These are phyloP conservation scores for Myotis davidii DNA, from an alignment of 2,113 vertebrate species.

Conservation along the genomic window DNA sequence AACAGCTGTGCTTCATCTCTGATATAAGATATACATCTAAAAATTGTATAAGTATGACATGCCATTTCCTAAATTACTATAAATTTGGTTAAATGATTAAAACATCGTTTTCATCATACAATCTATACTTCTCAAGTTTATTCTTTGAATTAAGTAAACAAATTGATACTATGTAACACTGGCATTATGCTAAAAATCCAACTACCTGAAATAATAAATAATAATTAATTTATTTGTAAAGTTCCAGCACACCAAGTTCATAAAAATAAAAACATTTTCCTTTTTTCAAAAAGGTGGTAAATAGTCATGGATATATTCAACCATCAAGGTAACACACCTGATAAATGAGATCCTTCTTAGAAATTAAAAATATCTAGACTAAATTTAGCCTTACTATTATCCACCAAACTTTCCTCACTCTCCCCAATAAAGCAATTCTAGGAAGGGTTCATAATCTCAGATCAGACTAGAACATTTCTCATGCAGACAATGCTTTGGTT, in stretches of 20 bases:
- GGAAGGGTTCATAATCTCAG: not conserved
- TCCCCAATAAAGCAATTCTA: not conserved
- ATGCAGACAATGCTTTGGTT: not conserved
- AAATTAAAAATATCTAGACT: not conserved
- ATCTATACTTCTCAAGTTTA: conserved; percentile 39
- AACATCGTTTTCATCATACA: not conserved
- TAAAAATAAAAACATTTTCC: not conserved
- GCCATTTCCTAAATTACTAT: not conserved
- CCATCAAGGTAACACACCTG: not conserved
- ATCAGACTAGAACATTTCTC: not conserved
- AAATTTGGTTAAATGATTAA: conserved; percentile 30
- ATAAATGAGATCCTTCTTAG: not conserved
- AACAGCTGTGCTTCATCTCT: not conserved
- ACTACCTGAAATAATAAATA: not conserved
- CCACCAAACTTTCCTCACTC: not conserved
- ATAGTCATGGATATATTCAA: not conserved
- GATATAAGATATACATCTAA: not conserved
- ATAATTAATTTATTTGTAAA: conserved; percentile 45
- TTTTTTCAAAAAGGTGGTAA: not conserved
- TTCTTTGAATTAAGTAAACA: conserved; percentile 42
- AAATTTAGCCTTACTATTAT: not conserved
- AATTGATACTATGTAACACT: not conserved
- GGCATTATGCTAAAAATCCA: not conserved
- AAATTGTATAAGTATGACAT: not conserved
- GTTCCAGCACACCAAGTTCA: not conserved